Conservation (phyloP, 2,797 vertebrate species). For the Champsocephalus gunnari region DNA sequence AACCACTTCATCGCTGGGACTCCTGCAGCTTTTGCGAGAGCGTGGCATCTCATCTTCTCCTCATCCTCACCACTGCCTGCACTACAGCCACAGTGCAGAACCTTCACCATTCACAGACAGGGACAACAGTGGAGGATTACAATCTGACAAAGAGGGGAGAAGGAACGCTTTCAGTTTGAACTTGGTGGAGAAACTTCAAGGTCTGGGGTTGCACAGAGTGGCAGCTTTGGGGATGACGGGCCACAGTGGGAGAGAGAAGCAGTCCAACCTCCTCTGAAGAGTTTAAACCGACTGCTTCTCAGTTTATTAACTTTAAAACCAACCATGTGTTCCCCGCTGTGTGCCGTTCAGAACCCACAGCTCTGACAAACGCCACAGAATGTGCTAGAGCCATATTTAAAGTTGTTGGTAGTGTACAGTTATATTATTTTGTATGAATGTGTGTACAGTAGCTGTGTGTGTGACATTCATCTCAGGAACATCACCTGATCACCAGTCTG, state of each 20-base stretch:
- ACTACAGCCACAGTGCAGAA: conserved; percentile 2
- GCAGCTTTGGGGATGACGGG: conserved; percentile 79
- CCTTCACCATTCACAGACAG: conserved; percentile 22
- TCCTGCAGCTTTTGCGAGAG: conserved; percentile 84
- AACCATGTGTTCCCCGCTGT: conserved; percentile 46
- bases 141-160: background rate
- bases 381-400: conserved; percentile 61
- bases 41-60: conserved; percentile 83
- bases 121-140: conserved; percentile 27
- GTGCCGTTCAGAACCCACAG: conserved; percentile 49
- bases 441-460: conserved; percentile 35
- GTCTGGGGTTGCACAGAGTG: conserved; percentile 86
- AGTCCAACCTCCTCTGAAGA: conserved; percentile 24
- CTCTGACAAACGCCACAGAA: conserved; percentile 51
- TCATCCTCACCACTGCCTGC: conserved; percentile 36
- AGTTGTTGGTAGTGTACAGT: conserved; percentile 41
- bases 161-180: conserved; percentile 87
- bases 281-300: conserved; percentile 38
- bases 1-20: conserved; percentile 74
- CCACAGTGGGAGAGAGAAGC: conserved; percentile 30
- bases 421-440: conserved; percentile 52
- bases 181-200: conserved; percentile 87
- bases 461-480: conserved; percentile 72
- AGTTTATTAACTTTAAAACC: conserved; percentile 60
- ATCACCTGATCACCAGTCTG: conserved; percentile 45